Evolutionary conservation across 2,888 invertebrate species (phyloP), one percentile per base, ranked within the genome.

Genomic region (Sepiola atlantica): DNA sequence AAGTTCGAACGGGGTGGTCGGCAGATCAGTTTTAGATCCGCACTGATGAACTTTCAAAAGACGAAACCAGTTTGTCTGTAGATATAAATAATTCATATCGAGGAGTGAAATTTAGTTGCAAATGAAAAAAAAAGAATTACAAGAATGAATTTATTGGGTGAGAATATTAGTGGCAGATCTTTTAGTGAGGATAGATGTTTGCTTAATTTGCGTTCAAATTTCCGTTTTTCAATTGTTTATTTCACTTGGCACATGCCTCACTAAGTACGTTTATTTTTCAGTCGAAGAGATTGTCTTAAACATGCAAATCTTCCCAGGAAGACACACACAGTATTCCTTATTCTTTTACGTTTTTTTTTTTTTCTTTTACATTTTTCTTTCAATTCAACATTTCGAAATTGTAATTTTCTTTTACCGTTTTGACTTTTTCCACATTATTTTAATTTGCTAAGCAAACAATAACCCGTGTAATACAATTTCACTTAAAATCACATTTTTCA

Each of bases 191-290:
- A n/a, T n/a, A 77, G 77, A n/a, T 12, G 28, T n/a, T n/a, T 16
- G 77, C 77, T 77, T 77, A n/a, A 77, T 16, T n/a, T 77, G 10
- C n/a, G 77, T 77, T 77, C 77, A 77, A 77, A 77, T 28, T 77
- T 77, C 28, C n/a, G 77, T 77, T 77, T n/a, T 77, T 77, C 10
- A 77, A 77, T 77, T n/a, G n/a, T 77, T 77, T 77, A 77, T 77
- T 77, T 77, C 77, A 77, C 77, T 77, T 77, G 28, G n/a, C n/a
- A 28, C 77, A 77, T n/a, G n/a, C 28, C 77, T 77, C 77, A n/a
- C 77, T 77, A 14, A n/a, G 77, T 77, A 77, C n/a, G 77, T 77
- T 77, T 77, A n/a, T n/a, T 77, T 77, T 77, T 77, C 77, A 77
- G 28, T 28, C 77, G 77, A 77, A 77, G 77, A 77, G 77, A 14